Evolutionary conservation across 2,888 invertebrate genomes (phyloP).

Genomic region (Lasioglossum pauxillum): DNA sequence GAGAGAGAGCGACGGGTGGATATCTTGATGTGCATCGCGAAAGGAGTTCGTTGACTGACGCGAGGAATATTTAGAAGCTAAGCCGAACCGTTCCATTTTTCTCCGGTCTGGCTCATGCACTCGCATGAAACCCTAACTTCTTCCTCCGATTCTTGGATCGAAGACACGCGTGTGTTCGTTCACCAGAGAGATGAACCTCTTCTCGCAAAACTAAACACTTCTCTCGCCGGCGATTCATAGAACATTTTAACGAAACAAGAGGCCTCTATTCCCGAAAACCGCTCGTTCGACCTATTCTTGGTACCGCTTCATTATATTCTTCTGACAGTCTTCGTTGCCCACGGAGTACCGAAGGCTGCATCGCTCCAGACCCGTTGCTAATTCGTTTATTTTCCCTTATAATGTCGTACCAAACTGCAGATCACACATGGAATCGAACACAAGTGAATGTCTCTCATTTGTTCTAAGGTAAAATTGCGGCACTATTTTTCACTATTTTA

Average conservation of each 20-base stretch:
- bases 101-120: neutral
- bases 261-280: conserved; percentile 27
- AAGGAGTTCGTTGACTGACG: conserved; percentile 44
- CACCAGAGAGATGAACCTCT: neutral
- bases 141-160: neutral
- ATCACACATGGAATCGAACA: neutral
- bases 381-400: neutral
- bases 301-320: conserved; percentile 8
- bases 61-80: conserved; percentile 34
- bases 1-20: neutral
- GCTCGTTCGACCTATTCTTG: conserved; percentile 35
- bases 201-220: conserved; percentile 1
- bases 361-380: neutral
- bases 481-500: neutral
- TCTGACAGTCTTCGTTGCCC: neutral
- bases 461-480: neutral
- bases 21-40: conserved; percentile 22
- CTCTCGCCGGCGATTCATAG: conserved; percentile 17
- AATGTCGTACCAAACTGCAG: neutral
- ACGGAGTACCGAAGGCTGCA: neutral
- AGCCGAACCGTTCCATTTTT: neutral
- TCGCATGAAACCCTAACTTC: neutral
- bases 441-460: neutral
- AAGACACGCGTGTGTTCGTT: neutral
- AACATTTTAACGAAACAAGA: conserved; percentile 24